These are phyloP conservation scores for Gila orcuttii DNA, from an alignment of 2,113 vertebrate genomes.

Conservation along the genomic window DNA sequence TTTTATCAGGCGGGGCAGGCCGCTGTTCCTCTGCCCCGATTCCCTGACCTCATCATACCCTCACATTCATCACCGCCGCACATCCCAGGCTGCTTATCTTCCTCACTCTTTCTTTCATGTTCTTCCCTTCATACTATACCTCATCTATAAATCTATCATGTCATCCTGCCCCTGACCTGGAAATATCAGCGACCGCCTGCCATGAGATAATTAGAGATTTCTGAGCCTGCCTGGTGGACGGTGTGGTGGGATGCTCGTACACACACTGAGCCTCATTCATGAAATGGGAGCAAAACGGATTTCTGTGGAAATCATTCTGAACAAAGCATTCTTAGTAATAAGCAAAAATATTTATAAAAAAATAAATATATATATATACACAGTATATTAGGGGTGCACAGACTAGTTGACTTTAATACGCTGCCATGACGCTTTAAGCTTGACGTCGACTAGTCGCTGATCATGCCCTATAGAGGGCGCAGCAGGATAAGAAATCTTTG, in stretches of 20 bases:
- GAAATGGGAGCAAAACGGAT: neutral
- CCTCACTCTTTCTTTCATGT: conserved; percentile 22
- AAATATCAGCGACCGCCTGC: conserved; percentile 42
- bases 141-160: conserved; percentile 30
- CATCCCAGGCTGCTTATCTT: conserved; percentile 64
- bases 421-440: too few species aligned
- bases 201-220: conserved; percentile 41
- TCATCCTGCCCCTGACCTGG: conserved; percentile 25
- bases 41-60: conserved; percentile 67
- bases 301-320: neutral
- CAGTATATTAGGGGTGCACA: too few species aligned
- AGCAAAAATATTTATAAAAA: neutral
- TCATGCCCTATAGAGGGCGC: too few species aligned
- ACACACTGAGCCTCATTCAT: neutral
- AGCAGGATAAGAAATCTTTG: too few species aligned
- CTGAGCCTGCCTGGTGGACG: conserved; percentile 17
- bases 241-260: neutral
- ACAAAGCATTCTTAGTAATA: neutral
- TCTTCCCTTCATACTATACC: conserved; percentile 25
- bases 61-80: conserved; percentile 68
- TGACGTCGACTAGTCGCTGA: too few species aligned
- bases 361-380: neutral
- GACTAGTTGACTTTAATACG: too few species aligned
- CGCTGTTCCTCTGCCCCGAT: conserved; percentile 63
- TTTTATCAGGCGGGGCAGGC: conserved; percentile 60